A percentile compares a stretch with the other conserved stretches of the same genome.
These are phyloP conservation scores for Tichodroma muraria DNA, from an alignment of 2,113 vertebrate species.

Conservation along the genomic window DNA sequence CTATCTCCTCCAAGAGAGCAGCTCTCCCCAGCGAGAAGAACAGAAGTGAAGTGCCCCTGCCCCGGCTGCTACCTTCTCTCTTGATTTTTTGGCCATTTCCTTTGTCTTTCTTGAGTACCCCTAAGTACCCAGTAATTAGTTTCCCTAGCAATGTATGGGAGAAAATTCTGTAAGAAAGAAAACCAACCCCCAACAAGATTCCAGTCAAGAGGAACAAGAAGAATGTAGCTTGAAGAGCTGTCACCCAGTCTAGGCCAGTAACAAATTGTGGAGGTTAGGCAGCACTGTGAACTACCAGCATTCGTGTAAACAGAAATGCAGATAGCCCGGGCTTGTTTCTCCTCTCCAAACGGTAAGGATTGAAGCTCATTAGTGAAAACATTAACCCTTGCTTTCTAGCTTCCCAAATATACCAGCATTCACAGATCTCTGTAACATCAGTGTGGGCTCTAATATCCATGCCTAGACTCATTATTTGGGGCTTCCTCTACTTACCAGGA, in stretches of 20 bases:
- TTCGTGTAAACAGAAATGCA: rapidly evolving
- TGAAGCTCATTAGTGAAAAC: neutral
- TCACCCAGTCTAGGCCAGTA: neutral
- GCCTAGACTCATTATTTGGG: neutral
- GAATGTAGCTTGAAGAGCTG: neutral
- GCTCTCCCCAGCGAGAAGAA: too few species aligned
- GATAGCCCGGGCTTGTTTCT: neutral
- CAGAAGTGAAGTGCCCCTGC: too few species aligned
- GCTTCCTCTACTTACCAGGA: neutral
- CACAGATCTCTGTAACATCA: neutral
- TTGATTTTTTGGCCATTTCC: too few species aligned
- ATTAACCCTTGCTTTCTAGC: neutral
- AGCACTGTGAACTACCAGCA: neutral
- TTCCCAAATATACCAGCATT: neutral
- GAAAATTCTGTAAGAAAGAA: too few species aligned
- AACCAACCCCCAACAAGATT: too few species aligned
- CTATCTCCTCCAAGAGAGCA: too few species aligned
- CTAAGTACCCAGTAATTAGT: too few species aligned
- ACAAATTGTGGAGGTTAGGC: neutral
- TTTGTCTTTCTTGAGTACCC: too few species aligned
- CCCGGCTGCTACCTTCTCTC: too few species aligned
- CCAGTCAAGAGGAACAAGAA: neutral
- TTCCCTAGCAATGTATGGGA: too few species aligned
- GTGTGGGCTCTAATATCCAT: neutral
- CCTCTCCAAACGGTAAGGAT: neutral